Conservation (phyloP, 2,888 invertebrate species). For the Acronicta psi region DNA sequence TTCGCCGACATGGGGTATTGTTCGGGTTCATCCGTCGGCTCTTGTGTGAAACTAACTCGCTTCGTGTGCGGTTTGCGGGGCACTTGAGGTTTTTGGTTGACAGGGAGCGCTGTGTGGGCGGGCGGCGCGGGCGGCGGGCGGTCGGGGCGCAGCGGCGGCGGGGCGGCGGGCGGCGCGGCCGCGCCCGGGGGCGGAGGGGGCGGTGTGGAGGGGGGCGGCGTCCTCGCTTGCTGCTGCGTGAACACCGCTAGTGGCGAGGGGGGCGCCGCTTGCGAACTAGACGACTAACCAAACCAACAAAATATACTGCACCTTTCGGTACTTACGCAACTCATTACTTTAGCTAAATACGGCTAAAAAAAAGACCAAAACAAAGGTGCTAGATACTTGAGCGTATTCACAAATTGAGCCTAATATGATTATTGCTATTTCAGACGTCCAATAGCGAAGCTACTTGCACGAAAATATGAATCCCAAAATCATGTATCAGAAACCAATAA, state of each 20-base stretch:
- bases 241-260: constrained; percentile 80
- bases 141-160: constrained; percentile 62
- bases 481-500: constrained; percentile 55
- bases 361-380: constrained; percentile 69
- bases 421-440: constrained; percentile 51
- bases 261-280: constrained; percentile 78
- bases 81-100: constrained; percentile 83
- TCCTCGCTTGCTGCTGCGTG: constrained; percentile 76
- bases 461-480: constrained; percentile 70
- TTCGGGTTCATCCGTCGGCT: constrained; percentile 70
- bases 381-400: constrained; percentile 53
- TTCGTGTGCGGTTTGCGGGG: constrained; percentile 85
- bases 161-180: constrained; percentile 48
- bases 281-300: constrained; percentile 87
- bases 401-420: constrained; percentile 44
- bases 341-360: constrained; percentile 59
- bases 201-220: constrained; percentile 66
- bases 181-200: constrained; percentile 66
- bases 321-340: constrained; percentile 66
- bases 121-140: constrained; percentile 69
- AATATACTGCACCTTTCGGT: constrained; percentile 74
- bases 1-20: constrained; percentile 62
- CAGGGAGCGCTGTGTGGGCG: constrained; percentile 56
- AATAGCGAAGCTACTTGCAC: constrained; percentile 81
- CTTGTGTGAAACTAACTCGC: constrained; percentile 87